These are phyloP conservation scores for Picathartes gymnocephalus DNA, from an alignment of 2,113 vertebrate species.

Conservation along the genomic window DNA sequence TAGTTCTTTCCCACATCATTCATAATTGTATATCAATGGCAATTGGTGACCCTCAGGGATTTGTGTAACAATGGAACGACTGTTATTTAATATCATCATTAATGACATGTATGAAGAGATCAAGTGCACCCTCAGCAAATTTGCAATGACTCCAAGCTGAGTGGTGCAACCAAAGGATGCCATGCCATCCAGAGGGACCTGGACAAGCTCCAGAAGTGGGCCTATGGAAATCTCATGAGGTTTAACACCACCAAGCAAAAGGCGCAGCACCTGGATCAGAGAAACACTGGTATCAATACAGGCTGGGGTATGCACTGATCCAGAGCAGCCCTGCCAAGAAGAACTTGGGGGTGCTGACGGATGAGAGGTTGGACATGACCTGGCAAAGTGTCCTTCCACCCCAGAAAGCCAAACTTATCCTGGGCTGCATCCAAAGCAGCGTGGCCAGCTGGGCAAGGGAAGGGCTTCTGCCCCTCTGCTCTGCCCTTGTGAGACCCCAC, in stretches of 20 bases:
- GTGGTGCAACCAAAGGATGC: not conserved
- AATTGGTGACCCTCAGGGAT: not conserved
- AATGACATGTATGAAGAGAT: not conserved
- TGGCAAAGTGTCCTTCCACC: rapidly evolving
- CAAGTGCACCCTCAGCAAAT: not conserved
- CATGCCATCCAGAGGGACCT: not conserved
- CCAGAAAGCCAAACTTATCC: not conserved
- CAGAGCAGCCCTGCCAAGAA: not conserved
- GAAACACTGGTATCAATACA: not conserved
- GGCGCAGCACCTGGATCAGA: not conserved
- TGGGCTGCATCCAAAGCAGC: not conserved
- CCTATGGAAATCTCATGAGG: not conserved
- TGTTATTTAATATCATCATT: not conserved
- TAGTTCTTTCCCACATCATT: not conserved
- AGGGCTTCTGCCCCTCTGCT: not conserved
- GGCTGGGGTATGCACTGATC: not conserved
- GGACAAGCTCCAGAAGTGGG: not conserved
- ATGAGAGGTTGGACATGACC: not conserved
- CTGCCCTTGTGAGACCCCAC: not conserved
- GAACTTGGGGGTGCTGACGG: not conserved
- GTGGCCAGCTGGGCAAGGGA: rapidly evolving
- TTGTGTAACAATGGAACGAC: not conserved
- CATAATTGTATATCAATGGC: not conserved
- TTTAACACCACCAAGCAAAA: not conserved
- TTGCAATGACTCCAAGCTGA: not conserved